These are phyloP conservation scores for Dreissena polymorpha DNA, from an alignment of 1,140 invertebrate species.

Conservation along the genomic window DNA sequence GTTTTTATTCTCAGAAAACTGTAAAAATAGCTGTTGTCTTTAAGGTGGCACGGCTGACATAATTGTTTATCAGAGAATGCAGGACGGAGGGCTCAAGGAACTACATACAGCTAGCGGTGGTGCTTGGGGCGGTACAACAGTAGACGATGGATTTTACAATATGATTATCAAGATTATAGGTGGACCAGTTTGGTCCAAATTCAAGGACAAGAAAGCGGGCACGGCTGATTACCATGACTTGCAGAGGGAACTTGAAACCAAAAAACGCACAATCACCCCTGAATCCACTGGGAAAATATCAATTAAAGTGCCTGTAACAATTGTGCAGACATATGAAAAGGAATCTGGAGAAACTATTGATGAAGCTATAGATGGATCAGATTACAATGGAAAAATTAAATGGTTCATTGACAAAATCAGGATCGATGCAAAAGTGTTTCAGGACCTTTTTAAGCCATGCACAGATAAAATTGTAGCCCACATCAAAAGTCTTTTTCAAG, in stretches of 20 bases:
- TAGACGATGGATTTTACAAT: constrained; percentile 31
- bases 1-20: too few relatives aligned
- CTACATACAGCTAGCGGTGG: constrained; percentile 44
- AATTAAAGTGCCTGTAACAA: constrained; percentile 31
- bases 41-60: constrained; percentile 51
- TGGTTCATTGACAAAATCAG: constrained; percentile 9
- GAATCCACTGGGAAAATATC: constrained; percentile 37
- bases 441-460: constrained; percentile 49
- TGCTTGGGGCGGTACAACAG: constrained; percentile 40
- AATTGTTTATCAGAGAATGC: constrained; percentile 25
- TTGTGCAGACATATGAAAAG: too few relatives aligned
- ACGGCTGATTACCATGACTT: constrained; percentile 43
- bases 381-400: not conserved
- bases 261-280: constrained; percentile 54
- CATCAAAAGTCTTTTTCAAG: constrained; percentile 50
- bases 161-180: constrained; percentile 38
- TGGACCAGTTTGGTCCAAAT: constrained; percentile 2
- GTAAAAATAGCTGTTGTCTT: not conserved
- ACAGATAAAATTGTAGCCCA: constrained; percentile 52
- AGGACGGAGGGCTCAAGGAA: constrained; percentile 37
- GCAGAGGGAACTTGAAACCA: constrained; percentile 52
- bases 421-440: constrained; percentile 13
- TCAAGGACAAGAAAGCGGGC: constrained; percentile 25
- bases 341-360: not conserved
- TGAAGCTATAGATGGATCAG: not conserved